phyloP scores from a whole-genome alignment of 2,797 vertebrate genomes.

The Aldrovandia affinis region DNA sequence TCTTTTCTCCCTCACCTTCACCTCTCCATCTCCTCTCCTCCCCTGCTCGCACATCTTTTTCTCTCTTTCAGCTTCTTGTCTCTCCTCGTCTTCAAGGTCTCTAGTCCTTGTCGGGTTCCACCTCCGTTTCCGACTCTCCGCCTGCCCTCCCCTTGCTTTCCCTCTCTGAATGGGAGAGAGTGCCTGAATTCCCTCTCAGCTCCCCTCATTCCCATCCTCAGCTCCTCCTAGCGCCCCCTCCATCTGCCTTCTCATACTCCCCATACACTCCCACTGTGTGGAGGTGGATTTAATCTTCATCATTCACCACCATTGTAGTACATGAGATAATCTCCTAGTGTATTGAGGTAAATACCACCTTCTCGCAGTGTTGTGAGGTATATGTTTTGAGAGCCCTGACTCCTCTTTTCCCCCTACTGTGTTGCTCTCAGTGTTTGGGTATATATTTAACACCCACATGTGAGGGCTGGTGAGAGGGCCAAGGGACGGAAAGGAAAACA shows the following conservation, averaged over 20 bases:
- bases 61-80: neutral
- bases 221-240: neutral
- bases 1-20: slow-evolving; percentile 28
- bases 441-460: slow-evolving; percentile 82
- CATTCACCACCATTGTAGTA: neutral
- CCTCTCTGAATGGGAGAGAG: neutral
- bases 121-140: neutral
- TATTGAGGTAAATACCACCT: neutral
- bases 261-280: neutral
- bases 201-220: neutral
- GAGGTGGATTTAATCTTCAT: neutral
- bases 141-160: neutral
- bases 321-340: neutral
- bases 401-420: slow-evolving; percentile 49
- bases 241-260: neutral
- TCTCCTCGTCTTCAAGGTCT: neutral
- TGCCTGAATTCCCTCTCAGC: neutral
- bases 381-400: slow-evolving; percentile 31
- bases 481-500: slow-evolving; percentile 97
- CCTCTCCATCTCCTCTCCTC: slow-evolving; percentile 61
- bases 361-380: neutral
- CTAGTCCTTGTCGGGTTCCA: neutral
- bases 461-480: slow-evolving; percentile 76
- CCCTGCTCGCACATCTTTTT: slow-evolving; percentile 34
- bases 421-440: slow-evolving; percentile 74